These are phyloP conservation scores for Mycetomoellerius zeteki DNA, from an alignment of 1,140 invertebrate genomes.

Conservation along the genomic window DNA sequence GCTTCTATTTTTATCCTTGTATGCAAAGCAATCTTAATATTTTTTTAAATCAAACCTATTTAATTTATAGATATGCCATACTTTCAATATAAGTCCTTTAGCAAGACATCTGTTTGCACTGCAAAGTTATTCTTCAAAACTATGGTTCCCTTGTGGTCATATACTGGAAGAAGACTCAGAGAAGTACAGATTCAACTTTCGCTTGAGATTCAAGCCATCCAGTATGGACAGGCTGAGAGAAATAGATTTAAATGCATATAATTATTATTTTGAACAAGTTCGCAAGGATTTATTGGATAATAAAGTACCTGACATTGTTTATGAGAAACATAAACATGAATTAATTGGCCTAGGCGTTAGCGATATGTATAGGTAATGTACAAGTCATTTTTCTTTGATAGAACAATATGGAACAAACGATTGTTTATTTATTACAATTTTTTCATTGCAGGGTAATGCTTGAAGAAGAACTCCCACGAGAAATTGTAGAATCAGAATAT, in stretches of 20 bases:
- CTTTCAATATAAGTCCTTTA: constrained; percentile 91
- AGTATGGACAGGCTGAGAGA: constrained; percentile 89
- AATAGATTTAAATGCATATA: constrained; percentile 91
- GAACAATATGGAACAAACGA: constrained; percentile 13
- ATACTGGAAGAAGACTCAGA: constrained; percentile 85
- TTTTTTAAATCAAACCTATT: constrained; percentile 19
- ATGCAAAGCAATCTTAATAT: neutral
- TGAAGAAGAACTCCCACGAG: constrained; percentile 89
- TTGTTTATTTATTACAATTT: neutral
- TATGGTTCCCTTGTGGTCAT: constrained; percentile 89
- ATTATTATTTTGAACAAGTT: constrained; percentile 95
- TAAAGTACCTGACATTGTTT: constrained; percentile 92
- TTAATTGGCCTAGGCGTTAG: constrained; percentile 93
- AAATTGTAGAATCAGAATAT: constrained; percentile 91
- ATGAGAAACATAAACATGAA: constrained; percentile 91
- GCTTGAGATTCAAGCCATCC: constrained; percentile 92
- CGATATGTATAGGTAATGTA: constrained; percentile 91
- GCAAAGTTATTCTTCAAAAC: constrained; percentile 87
- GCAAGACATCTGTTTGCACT: constrained; percentile 93
- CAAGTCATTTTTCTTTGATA: constrained; percentile 17
- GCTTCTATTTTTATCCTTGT: neutral
- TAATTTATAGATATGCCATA: constrained; percentile 88
- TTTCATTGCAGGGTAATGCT: constrained; percentile 89
- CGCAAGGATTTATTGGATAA: constrained; percentile 93
- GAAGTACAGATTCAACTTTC: constrained; percentile 90